Percentiles rank a stretch among this genome's conserved stretches.
These are phyloP conservation scores for Crotophaga sulcirostris DNA, from an alignment of 2,113 vertebrate species.

Conservation along the genomic window DNA sequence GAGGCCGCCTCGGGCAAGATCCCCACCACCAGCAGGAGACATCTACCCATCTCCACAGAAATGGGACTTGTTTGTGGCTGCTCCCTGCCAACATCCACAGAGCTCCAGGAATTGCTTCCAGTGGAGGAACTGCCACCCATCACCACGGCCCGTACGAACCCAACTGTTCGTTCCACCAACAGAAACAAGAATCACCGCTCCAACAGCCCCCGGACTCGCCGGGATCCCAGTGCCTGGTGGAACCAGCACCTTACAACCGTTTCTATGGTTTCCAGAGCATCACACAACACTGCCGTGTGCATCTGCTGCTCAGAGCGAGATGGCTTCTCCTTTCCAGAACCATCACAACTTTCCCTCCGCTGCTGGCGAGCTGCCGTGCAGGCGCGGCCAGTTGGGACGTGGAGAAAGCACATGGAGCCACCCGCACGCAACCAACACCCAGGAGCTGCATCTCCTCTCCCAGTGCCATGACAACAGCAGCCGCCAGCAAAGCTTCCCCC, in stretches of 20 bases:
- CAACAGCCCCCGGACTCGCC: not conserved
- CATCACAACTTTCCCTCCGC: not conserved
- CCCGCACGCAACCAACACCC: fast-evolving
- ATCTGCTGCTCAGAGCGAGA: not conserved
- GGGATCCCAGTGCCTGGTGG: not conserved
- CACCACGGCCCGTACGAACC: fast-evolving
- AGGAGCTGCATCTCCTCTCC: not conserved
- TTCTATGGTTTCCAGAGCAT: conserved; percentile 25
- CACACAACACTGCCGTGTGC: not conserved
- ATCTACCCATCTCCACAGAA: not conserved
- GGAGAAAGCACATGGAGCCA: fast-evolving
- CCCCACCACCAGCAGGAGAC: not conserved
- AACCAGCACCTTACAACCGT: not conserved
- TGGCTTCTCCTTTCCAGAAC: not conserved
- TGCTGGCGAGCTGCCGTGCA: fast-evolving
- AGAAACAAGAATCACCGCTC: too few species aligned
- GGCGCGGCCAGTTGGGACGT: fast-evolving
- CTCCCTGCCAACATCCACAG: not conserved
- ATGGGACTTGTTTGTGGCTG: not conserved
- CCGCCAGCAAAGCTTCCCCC: not conserved
- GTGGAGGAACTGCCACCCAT: not conserved
- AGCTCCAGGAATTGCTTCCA: not conserved
- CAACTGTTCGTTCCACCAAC: fast-evolving
- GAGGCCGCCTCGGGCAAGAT: not conserved
- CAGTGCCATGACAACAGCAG: not conserved